A percentile compares a stretch with the other conserved stretches of the same genome.
These are phyloP conservation scores for Euthynnus affinis DNA, from an alignment of 2,797 vertebrate genomes.

Conservation along the genomic window DNA sequence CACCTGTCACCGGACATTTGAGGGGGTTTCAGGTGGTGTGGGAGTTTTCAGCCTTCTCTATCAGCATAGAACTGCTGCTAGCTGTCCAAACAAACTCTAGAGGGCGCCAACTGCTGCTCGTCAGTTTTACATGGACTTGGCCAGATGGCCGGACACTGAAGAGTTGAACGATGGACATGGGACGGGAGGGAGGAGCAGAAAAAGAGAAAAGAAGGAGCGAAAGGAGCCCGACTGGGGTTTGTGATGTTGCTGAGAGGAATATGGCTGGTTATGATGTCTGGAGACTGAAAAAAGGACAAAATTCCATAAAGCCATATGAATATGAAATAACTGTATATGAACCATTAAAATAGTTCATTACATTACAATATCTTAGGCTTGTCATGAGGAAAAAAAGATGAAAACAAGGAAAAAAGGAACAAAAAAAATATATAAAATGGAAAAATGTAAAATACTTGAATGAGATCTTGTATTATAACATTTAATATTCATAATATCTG, in stretches of 20 bases:
- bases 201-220: not conserved
- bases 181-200: conserved; percentile 12
- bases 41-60: conserved; percentile 48
- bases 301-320: conserved; percentile 88
- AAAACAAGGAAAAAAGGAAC: conserved; percentile 80
- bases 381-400: conserved; percentile 89
- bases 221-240: conserved; percentile 39
- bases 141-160: conserved; percentile 34
- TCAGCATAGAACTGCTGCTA: conserved; percentile 57
- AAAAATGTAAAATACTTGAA: conserved; percentile 99
- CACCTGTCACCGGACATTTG: conserved; percentile 42
- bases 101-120: conserved; percentile 36
- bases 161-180: conserved; percentile 38
- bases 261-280: conserved; percentile 76
- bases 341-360: conserved; percentile 90
- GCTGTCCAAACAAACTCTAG: conserved; percentile 57
- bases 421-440: conserved; percentile 88
- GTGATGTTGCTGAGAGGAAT: conserved; percentile 60
- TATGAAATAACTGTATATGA: conserved; percentile 88
- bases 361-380: conserved; percentile 92
- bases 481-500: conserved; percentile 99
- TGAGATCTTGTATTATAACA: conserved; percentile 99
- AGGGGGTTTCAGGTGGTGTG: conserved; percentile 35
- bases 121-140: conserved; percentile 37
- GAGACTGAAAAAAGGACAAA: conserved; percentile 74